These are phyloP conservation scores for Paramisgurnus dabryanus DNA, from an alignment of 2,113 vertebrate species.

Conservation along the genomic window DNA sequence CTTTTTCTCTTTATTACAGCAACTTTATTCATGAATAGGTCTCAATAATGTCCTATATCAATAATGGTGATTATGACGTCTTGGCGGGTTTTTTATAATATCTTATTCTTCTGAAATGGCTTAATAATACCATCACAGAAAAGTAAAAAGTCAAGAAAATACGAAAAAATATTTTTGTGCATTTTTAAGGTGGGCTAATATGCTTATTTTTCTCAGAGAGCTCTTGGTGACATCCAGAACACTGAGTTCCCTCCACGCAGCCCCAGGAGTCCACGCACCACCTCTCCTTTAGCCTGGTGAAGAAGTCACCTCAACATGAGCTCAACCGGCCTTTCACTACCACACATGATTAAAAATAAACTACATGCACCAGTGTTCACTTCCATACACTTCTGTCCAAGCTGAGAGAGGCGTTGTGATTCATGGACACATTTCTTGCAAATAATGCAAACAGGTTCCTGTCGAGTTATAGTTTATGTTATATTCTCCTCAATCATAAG, in stretches of 20 bases:
- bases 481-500: neutral
- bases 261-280: conserved; percentile 81
- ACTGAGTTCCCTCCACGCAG: conserved; percentile 76
- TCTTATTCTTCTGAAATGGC: too few relatives aligned
- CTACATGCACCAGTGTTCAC: neutral
- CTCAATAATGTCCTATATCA: too few relatives aligned
- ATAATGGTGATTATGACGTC: too few relatives aligned
- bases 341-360: too few relatives aligned
- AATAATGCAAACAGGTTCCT: neutral
- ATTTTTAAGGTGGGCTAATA: neutral
- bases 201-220: conserved; percentile 74
- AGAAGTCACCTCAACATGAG: conserved; percentile 24
- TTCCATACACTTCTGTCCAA: conserved; percentile 19
- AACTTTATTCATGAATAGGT: too few relatives aligned
- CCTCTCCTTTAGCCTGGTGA: conserved; percentile 93
- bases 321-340: neutral
- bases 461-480: neutral
- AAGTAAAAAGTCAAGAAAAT: neutral
- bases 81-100: too few relatives aligned
- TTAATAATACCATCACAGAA: too few relatives aligned
- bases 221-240: conserved; percentile 83
- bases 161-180: neutral
- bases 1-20: neutral
- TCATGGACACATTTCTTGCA: neutral
- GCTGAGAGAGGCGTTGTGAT: neutral